A percentile compares a stretch with the other conserved stretches of the same genome.
phyloP scores from a whole-genome alignment of 2,888 invertebrate species.

The Plebejus anna region DNA sequence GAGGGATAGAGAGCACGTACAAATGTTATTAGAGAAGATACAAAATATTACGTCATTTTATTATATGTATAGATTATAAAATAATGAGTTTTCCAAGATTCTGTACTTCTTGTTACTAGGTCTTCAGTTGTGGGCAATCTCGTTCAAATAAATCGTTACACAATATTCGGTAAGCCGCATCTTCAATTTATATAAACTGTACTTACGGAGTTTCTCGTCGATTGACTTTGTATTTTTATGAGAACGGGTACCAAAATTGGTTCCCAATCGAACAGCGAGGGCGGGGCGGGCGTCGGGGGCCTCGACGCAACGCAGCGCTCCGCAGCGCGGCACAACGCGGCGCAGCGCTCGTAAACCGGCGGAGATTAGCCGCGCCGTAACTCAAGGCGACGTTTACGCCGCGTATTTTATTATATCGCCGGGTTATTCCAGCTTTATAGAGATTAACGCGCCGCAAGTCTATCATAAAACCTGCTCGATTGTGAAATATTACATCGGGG shows the following conservation, averaged over 20 bases:
- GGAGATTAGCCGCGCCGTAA: not conserved
- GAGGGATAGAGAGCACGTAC: not conserved
- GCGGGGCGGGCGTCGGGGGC: not conserved
- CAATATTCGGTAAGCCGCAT: not conserved
- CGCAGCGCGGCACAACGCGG: not conserved
- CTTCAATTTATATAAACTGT: slow-evolving; percentile 10
- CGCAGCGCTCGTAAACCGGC: not conserved
- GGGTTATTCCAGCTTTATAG: slow-evolving; percentile 16
- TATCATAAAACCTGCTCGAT: slow-evolving; percentile 10
- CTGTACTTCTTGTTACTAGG: not conserved
- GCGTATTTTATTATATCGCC: slow-evolving; percentile 12
- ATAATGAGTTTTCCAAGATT: not conserved
- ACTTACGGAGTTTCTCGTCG: not conserved
- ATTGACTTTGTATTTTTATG: slow-evolving; percentile 16
- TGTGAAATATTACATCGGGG: not conserved
- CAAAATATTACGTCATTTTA: not conserved
- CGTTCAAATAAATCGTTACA: not conserved
- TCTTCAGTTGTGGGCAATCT: not conserved
- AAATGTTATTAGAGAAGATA: not conserved
- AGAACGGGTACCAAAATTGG: not conserved
- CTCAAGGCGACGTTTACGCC: slow-evolving; percentile 6
- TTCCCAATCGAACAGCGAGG: not conserved
- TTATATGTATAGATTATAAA: not conserved
- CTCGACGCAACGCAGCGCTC: not conserved
- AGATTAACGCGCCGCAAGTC: slow-evolving; percentile 15